Percentiles rank a stretch among this genome's conserved stretches.
Conservation (phyloP, 2,888 invertebrate species). For the Lasius fuliginosus region DNA sequence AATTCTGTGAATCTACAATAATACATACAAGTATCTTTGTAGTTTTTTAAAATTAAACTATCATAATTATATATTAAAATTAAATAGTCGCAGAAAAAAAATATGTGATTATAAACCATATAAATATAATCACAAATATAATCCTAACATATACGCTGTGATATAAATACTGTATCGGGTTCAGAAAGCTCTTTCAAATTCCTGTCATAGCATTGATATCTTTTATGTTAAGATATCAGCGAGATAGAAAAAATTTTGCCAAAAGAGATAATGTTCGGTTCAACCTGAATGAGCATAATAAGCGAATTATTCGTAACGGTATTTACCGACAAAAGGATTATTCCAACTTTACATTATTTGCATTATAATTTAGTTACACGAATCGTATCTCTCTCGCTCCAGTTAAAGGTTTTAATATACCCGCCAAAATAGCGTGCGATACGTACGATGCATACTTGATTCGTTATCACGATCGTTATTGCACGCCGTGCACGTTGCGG, state of each 20-base stretch:
- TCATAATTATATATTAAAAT: background rate
- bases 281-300: background rate
- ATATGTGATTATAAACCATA: background rate
- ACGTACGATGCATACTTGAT: slow-evolving; percentile 47
- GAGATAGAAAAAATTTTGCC: background rate
- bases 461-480: slow-evolving; percentile 38
- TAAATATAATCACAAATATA: background rate
- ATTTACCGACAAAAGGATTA: slow-evolving; percentile 11
- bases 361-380: slow-evolving; percentile 28
- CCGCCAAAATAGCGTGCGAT: slow-evolving; percentile 42
- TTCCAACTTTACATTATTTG: slow-evolving; percentile 16
- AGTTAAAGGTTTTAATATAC: slow-evolving; percentile 49
- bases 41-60: background rate
- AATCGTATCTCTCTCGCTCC: slow-evolving; percentile 11
- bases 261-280: background rate
- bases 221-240: background rate
- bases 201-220: background rate
- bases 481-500: slow-evolving; percentile 34
- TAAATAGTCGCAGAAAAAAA: background rate
- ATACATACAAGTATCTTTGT: background rate
- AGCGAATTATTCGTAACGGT: slow-evolving; percentile 6
- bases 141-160: background rate
- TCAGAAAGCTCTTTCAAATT: background rate
- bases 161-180: background rate
- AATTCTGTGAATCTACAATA: background rate